Conservation (phyloP, 2,113 vertebrate species). For the Anguilla japonica region DNA sequence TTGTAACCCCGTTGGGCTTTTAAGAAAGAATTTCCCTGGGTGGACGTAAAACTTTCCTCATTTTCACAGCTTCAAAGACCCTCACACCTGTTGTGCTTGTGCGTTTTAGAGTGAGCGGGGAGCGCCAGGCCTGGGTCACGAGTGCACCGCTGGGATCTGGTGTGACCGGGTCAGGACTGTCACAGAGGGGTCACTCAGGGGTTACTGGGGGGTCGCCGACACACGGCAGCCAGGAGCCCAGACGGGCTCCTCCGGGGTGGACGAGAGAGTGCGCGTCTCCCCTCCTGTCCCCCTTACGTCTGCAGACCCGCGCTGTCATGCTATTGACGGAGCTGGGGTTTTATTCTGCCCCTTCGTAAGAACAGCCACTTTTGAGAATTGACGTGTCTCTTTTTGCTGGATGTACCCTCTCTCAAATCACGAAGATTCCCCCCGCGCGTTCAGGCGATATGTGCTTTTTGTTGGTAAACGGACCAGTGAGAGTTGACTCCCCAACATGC, state of each 20-base stretch:
- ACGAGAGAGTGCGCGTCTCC: not conserved
- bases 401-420: not conserved
- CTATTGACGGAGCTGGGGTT: not conserved
- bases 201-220: conserved; percentile 60
- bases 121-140: not conserved
- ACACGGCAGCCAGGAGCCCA: conserved; percentile 41
- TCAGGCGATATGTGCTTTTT: not conserved
- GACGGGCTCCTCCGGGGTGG: conserved; percentile 22
- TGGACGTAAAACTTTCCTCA: not conserved
- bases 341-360: not conserved
- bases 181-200: conserved; percentile 52
- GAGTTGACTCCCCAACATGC: not conserved
- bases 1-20: not conserved
- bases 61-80: not conserved
- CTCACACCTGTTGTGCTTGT: conserved; percentile 2
- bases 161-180: conserved; percentile 49
- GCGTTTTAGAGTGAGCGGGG: not conserved
- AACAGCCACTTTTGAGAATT: not conserved
- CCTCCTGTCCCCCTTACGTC: not conserved
- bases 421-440: not conserved
- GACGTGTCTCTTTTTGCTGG: not conserved
- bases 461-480: not conserved
- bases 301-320: not conserved
- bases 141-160: not conserved
- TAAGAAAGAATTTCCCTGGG: not conserved